Base-by-base conservation (phyloP, 2,797 vertebrate species). In the Acridotheres tristis region DNA sequence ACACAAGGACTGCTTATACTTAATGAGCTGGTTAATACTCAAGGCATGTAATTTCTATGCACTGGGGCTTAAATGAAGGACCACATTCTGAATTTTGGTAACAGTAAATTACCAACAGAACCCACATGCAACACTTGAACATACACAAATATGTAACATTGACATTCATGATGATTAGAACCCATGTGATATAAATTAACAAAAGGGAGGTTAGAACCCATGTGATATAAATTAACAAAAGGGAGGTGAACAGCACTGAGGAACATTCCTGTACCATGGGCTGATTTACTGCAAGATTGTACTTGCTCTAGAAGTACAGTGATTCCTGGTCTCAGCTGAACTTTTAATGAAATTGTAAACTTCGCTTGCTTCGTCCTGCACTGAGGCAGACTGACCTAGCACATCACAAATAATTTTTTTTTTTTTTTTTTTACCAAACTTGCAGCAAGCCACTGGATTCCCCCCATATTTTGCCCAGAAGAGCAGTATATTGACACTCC, bases 331-430 rank as follows among this genome's bases (percentile, higher is more conserved):
- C 23, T 82, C 30, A 58, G 16, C 14, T 76, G 48, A 57, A 42
- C 42, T 72, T 92, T 84, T 48, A 72, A 29, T 20, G 16, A 72
- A 69, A 72, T 19, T 34, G 23, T 47, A 66, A 72, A 40, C 29
- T 11, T 13, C 51, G 26, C 11, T 71, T 0, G 0, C 22, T 58
- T 5, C 1, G 21, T 84, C 29, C 51, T 45, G n/a, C 27, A 75
- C 36, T 55, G 32, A 68, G 26, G 27, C 34, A 75, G 47, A 40
- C 30, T 43, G 40, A 16, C 20, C 11, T 34, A 62, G 20, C 13
- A 80, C 17, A 34, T 61, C 21, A 25, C 38, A 67, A 61, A 16
- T n/a, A 9, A 68, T 34, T 57, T 40, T 58, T 3, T 57, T 23
- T 36, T 36, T 43, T n/a, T 77, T n/a, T 63, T 62, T 68, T 78